Conservation (phyloP, 2,113 vertebrate genomes). For the Trogon surrucura region DNA sequence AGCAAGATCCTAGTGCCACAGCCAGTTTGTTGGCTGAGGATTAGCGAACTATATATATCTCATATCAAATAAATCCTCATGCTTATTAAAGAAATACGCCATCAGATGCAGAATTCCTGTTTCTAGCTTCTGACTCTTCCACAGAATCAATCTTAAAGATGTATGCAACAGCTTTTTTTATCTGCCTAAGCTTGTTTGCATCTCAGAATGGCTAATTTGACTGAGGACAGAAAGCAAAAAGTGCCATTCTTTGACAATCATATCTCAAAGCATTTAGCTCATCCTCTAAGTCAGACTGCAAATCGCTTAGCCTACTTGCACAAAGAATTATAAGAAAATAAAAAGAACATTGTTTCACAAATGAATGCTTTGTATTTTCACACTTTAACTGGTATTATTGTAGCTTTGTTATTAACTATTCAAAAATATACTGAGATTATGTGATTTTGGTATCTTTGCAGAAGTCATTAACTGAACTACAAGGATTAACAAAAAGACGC, state of each 20-base stretch:
- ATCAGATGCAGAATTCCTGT: not conserved
- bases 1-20: not conserved
- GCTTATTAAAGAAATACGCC: conserved; percentile 12
- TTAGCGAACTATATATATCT: not conserved
- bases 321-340: not conserved
- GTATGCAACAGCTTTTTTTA: not conserved
- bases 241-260: not conserved
- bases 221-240: not conserved
- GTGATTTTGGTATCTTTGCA: not conserved
- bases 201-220: not conserved
- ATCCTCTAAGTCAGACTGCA: not conserved
- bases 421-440: not conserved
- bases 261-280: not conserved
- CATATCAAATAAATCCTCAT: conserved; percentile 1
- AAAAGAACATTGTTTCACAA: not conserved
- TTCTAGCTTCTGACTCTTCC: not conserved
- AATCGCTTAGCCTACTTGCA: not conserved
- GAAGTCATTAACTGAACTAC: not conserved
- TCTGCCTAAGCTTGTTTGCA: not conserved
- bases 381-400: not conserved
- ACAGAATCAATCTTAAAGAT: not conserved
- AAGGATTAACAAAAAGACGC: not conserved
- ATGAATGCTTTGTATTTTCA: not conserved
- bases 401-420: not conserved
- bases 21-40: conserved; percentile 10